Evolutionary conservation across 2,888 invertebrate species (phyloP), one percentile per base, ranked within the genome.

Genomic region (Heteropelma amictum): DNA sequence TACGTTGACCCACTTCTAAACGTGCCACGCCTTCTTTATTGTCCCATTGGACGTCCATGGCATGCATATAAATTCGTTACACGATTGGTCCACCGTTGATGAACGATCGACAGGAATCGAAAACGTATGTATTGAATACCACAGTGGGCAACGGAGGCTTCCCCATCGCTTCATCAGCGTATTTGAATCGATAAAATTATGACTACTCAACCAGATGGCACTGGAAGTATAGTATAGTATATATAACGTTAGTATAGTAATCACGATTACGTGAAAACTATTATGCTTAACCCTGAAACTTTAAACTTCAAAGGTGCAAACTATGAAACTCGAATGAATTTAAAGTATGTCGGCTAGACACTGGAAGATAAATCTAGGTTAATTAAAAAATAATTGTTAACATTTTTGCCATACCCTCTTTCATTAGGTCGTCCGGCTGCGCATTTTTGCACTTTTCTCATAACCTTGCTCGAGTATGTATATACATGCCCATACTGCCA

Each of bases 31-130:
- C 69, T 45, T 35, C 60, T 70, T 70, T 70, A 70, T 70, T 33
- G 61, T 70, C 69, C 60, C 45, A 54, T 54, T 33, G 69, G 61
- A 45, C 61, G 53, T 61, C 35, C 45, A 61, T 70, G 61, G 53
- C 53, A 45, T 53, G 53, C 35, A 51, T 54, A 70, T 70, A 61
- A 70, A 61, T 70, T 61, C 61, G 35, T 53, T 51, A 21, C 54
- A 61, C 42, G 53, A 61, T 70, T 61, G 69, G 33, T 53, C 14
- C 45, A 33, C 33, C 5, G 54, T 33, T 19, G 4, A 53, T 53
- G 19, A 42, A 54, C 10, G 49, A 35, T 53, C 19, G 21, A 23
- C 28, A 45, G 56, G 56, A 65, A 21, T 47, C 10, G 1, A 23
- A 47, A 10, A 23, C 19, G n/a, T 23, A 6, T 23, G 45, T 23